Percentiles rank a stretch among this genome's conserved stretches.
These are phyloP conservation scores for Pseudachorutes palmiensis DNA, from an alignment of 1,140 invertebrate genomes.

Conservation along the genomic window DNA sequence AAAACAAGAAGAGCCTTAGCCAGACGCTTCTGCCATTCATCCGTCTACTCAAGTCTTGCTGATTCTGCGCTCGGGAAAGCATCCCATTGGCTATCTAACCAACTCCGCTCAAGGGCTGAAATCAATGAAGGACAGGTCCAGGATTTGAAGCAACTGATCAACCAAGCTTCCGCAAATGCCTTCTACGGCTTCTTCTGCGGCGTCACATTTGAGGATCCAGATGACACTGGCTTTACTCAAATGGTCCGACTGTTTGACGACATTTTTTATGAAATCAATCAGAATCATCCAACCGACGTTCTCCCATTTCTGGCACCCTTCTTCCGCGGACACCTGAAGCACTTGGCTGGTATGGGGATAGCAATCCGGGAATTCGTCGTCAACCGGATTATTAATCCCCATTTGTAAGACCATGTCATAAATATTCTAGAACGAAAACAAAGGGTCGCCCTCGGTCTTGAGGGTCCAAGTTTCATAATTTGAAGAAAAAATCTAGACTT, in stretches of 20 bases:
- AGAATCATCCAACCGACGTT: constrained; percentile 36
- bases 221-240: constrained; percentile 55
- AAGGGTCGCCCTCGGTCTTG: too few species aligned
- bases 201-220: constrained; percentile 54
- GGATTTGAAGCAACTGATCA: constrained; percentile 54
- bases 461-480: background rate
- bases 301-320: constrained; percentile 29
- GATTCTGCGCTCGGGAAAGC: constrained; percentile 17
- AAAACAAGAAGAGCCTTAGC: constrained; percentile 50
- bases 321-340: constrained; percentile 22
- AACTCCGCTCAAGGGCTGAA: constrained; percentile 13
- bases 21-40: constrained; percentile 34
- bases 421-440: too few species aligned
- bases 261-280: constrained; percentile 67
- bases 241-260: constrained; percentile 68
- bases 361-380: constrained; percentile 31
- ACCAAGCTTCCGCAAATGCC: constrained; percentile 68
- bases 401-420: constrained; percentile 28
- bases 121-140: background rate
- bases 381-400: constrained; percentile 28
- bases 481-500: background rate
- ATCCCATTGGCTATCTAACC: constrained; percentile 8
- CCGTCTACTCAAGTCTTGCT: constrained; percentile 25
- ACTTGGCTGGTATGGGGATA: constrained; percentile 31
- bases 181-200: constrained; percentile 82